These are phyloP conservation scores for Hydrolagus colliei DNA, from an alignment of 2,797 vertebrate species.

Conservation along the genomic window DNA sequence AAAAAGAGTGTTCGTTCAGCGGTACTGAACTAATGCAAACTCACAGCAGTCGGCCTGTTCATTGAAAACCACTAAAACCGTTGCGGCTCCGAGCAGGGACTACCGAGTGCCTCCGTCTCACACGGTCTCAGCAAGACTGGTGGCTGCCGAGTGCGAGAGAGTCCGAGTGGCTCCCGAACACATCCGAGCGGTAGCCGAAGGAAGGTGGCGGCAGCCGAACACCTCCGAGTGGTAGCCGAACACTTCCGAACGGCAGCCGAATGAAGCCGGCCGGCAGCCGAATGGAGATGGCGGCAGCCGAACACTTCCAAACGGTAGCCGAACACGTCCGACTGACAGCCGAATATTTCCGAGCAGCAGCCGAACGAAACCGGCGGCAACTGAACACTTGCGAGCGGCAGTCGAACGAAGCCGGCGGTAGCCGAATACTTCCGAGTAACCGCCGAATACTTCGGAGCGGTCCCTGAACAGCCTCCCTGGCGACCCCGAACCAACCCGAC, in stretches of 20 bases:
- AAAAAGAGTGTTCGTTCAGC: not conserved
- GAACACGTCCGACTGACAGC: too few species aligned
- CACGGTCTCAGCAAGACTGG: slow-evolving; percentile 9
- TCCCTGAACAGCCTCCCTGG: not conserved
- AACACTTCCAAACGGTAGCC: not conserved
- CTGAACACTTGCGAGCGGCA: not conserved
- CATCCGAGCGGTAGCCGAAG: not conserved
- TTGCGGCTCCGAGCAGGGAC: slow-evolving; percentile 8
- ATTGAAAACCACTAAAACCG: slow-evolving; percentile 24
- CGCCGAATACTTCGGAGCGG: not conserved
- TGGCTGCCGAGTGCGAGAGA: not conserved
- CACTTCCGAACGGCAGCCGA: not conserved
- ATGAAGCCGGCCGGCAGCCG: not conserved
- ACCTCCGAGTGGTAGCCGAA: not conserved
- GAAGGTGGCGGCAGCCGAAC: not conserved
- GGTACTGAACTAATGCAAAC: not conserved
- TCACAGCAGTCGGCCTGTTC: slow-evolving; percentile 19
- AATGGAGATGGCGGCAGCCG: too few species aligned
- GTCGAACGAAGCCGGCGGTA: too few species aligned
- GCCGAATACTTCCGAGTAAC: too few species aligned
- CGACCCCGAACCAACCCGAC: not conserved
- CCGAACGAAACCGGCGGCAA: not conserved
- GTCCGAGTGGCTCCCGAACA: not conserved
- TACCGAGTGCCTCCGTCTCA: not conserved
- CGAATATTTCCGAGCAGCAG: too few species aligned